phyloP scores from a whole-genome alignment of 1,140 invertebrate species.

The Pemphigus obesinymphae region DNA sequence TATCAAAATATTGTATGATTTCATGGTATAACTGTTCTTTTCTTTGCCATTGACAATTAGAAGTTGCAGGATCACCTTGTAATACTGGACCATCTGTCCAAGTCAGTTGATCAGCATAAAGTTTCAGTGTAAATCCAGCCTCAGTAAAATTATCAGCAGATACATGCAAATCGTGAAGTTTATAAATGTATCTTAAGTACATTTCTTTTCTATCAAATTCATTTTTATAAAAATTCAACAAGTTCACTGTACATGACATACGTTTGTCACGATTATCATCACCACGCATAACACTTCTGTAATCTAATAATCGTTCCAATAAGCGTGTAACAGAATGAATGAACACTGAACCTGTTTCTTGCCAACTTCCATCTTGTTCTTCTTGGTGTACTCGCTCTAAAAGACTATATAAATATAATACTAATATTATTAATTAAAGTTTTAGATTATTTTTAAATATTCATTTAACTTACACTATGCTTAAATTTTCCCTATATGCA shows the following conservation, averaged over 20 bases:
- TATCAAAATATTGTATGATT: conserved; percentile 90
- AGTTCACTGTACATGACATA: conserved; percentile 95
- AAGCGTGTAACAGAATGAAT: conserved; percentile 85
- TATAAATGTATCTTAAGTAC: conserved; percentile 95
- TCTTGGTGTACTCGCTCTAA: conserved; percentile 79
- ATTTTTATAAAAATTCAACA: conserved; percentile 96
- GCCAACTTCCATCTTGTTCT: conserved; percentile 69
- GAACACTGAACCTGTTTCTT: conserved; percentile 84
- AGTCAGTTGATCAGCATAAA: conserved; percentile 85
- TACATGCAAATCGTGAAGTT: conserved; percentile 88
- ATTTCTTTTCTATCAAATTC: conserved; percentile 93
- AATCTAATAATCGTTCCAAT: conserved; percentile 83
- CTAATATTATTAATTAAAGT: too few species aligned
- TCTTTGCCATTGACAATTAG: conserved; percentile 81
- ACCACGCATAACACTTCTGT: conserved; percentile 84
- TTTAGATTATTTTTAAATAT: neutral
- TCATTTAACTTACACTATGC: conserved; percentile 72
- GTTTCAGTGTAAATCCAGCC: conserved; percentile 89
- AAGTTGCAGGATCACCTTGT: conserved; percentile 57
- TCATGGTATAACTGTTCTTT: conserved; percentile 89
- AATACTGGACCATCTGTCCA: conserved; percentile 70
- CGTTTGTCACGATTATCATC: conserved; percentile 88
- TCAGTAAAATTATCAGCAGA: conserved; percentile 93
- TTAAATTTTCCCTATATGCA: conserved; percentile 75
- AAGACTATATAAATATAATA: conserved; percentile 59